Base-by-base conservation (phyloP, 2,113 vertebrate genomes). In the Equus quagga region DNA sequence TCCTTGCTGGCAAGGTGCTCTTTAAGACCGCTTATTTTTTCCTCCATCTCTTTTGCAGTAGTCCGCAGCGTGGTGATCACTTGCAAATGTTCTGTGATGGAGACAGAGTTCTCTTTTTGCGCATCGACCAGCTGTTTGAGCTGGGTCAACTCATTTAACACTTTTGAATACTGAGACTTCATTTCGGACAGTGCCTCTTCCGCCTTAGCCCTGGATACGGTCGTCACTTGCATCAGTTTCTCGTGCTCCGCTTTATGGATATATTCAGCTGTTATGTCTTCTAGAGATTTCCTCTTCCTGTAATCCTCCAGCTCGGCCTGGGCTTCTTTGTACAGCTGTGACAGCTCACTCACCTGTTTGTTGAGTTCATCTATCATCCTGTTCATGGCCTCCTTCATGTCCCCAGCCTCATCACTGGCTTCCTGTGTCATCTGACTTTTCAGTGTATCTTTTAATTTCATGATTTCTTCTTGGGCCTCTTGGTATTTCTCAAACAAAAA, bases 381-480 rank as follows among this genome's bases (percentile, higher is more conserved):
- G 24, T 98, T 99, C 96, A 99, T 98, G 69, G 98, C 98, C 10
- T 99, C 98, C 97, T 99, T 99, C 99, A 98, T 99, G 94, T 99
- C 99, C 62, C 98, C 99, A 73, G 99, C 98, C 98, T 99, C 99
- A 79, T 99, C 99, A 23, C 98, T 98, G 8, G 99, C 98, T 87
- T 99, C 99, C 23, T 99, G 98, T 0, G 99, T 98, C 23, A 98
- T 96, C 8, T 99, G 99, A 72, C 98, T 99, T 94, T 98, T 97
- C 51, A 99, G 97, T 36, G 99, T 99, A 46, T 99, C 99, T 98
- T 99, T 98, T 2, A 99, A 98, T 96, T 99, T 99, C 97, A 97
- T 99, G 67, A 99, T 99, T 98, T 99, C 99, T 96, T 99, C 99
- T 97, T 99, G 99, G 5, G 99, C 99, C 92, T 99, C 99, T 91